phyloP scores from a whole-genome alignment of 2,113 vertebrate species.

The Marmota flaviventris region DNA sequence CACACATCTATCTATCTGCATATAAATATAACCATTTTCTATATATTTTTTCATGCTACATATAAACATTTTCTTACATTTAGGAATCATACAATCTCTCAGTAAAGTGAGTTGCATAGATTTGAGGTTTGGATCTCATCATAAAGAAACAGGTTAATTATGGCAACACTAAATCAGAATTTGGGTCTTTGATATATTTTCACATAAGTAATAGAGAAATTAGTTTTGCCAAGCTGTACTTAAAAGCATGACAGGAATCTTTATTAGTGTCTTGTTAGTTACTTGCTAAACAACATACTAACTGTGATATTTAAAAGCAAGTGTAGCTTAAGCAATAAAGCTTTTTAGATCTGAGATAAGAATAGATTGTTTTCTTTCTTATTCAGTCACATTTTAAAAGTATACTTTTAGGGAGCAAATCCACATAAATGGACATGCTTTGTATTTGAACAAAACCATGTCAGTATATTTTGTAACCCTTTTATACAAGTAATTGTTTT shows the following conservation, averaged over 20 bases:
- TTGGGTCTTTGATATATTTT: background rate
- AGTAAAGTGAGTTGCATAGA: background rate
- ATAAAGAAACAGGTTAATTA: background rate
- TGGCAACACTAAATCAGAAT: constrained; percentile 42
- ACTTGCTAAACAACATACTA: background rate
- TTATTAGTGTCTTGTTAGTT: constrained; percentile 9
- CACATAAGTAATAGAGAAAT: constrained; percentile 14
- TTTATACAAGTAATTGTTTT: constrained; percentile 15
- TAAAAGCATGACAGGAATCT: background rate
- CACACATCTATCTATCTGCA: background rate
- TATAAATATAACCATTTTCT: background rate
- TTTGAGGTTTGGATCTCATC: constrained; percentile 1
- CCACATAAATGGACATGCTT: constrained; percentile 19
- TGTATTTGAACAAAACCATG: constrained; percentile 55
- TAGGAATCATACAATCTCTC: constrained; percentile 28
- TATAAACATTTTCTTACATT: constrained; percentile 18
- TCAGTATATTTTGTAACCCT: constrained; percentile 37
- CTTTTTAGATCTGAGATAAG: constrained; percentile 46
- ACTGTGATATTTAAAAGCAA: background rate
- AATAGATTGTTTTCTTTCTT: constrained; percentile 2
- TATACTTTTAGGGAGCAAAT: background rate
- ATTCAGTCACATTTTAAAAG: constrained; percentile 64
- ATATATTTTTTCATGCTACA: background rate
- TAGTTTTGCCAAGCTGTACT: constrained; percentile 41
- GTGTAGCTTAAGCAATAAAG: constrained; percentile 47